phyloP scores from a whole-genome alignment of 2,888 invertebrate genomes.

The Amblyjoppa proteus region DNA sequence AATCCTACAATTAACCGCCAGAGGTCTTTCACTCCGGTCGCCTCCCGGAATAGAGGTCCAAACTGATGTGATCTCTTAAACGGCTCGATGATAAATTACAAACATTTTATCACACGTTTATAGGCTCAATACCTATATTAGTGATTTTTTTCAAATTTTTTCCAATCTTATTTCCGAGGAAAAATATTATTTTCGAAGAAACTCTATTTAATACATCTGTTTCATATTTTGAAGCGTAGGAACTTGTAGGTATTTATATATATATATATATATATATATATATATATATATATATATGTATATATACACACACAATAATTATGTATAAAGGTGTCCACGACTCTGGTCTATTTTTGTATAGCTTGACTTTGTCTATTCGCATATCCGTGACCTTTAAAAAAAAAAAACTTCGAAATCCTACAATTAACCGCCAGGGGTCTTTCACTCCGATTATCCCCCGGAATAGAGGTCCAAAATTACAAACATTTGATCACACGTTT shows the following conservation, averaged over 20 bases:
- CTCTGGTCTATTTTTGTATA: not conserved
- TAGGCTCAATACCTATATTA: not conserved
- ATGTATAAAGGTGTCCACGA: too few relatives aligned
- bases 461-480: not conserved
- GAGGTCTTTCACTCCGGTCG: constrained; percentile 19
- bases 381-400: constrained; percentile 7
- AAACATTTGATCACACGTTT: not conserved
- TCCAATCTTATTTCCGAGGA: not conserved
- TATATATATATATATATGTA: too few relatives aligned
- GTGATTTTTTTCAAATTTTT: not conserved
- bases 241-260: too few relatives aligned
- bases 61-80: too few relatives aligned
- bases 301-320: too few relatives aligned
- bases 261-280: too few relatives aligned
- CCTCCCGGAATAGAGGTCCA: not conserved
- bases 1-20: constrained; percentile 17
- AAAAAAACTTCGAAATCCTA: constrained; percentile 40
- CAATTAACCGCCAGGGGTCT: constrained; percentile 9
- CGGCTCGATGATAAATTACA: too few relatives aligned
- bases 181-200: not conserved
- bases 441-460: constrained; percentile 3
- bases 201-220: not conserved
- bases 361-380: not conserved
- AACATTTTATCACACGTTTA: not conserved
- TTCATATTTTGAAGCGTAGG: too few relatives aligned